phyloP scores from a whole-genome alignment of 2,797 vertebrate species.

The Florisuga fusca region DNA sequence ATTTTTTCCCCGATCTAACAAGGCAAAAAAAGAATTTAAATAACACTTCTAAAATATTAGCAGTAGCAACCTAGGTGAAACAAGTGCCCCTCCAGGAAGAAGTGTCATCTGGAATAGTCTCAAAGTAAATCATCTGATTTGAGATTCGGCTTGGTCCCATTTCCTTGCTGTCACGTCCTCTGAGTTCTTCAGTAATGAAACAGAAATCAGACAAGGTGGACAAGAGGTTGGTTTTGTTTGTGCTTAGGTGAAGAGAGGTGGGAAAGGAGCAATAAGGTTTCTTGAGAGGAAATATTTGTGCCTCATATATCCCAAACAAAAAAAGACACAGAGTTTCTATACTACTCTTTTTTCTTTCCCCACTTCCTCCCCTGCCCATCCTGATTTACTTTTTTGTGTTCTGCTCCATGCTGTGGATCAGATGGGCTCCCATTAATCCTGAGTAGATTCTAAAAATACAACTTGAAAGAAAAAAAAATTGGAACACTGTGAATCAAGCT shows the following conservation, averaged over 20 bases:
- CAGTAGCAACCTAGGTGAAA: not conserved
- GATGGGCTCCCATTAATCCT: conserved; percentile 19
- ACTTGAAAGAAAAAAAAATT: conserved; percentile 1
- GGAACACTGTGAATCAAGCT: conserved; percentile 36
- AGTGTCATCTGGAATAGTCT: not conserved
- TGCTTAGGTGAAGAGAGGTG: not conserved
- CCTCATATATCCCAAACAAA: not conserved
- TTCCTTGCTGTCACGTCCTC: not conserved
- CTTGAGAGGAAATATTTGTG: not conserved
- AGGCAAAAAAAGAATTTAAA: not conserved
- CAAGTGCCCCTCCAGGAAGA: not conserved
- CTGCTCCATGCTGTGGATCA: not conserved
- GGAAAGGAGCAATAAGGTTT: not conserved
- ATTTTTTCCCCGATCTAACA: not conserved
- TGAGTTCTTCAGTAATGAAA: not conserved
- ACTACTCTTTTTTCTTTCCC: not conserved
- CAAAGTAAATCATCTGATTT: not conserved
- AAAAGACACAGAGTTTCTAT: not conserved
- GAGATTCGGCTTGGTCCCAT: not conserved
- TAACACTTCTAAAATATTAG: not conserved
- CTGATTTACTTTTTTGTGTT: not conserved
- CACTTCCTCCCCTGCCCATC: not conserved
- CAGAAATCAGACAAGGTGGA: not conserved
- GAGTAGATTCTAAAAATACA: conserved; percentile 38
- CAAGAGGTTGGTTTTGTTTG: not conserved